phyloP scores from a whole-genome alignment of 2,797 vertebrate species.

The Phrynocephalus guinanensis region DNA sequence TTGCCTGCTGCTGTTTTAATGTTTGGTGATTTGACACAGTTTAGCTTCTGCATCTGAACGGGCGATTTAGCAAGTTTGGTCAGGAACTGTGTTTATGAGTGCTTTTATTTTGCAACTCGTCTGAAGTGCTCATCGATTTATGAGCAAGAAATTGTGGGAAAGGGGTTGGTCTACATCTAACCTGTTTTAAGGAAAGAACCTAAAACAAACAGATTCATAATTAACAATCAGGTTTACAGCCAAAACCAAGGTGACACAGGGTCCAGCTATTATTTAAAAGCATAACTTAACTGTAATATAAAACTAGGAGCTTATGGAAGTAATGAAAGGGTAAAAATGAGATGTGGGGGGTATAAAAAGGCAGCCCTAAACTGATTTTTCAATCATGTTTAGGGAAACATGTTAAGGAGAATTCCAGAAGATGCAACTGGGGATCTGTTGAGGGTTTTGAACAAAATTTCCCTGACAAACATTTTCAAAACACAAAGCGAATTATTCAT shows the following conservation, averaged over 20 bases:
- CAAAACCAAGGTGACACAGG: not conserved
- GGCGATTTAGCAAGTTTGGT: not conserved
- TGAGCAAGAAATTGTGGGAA: too few species aligned
- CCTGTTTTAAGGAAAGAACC: not conserved
- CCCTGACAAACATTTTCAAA: not conserved
- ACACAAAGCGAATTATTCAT: not conserved
- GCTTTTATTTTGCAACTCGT: too few species aligned
- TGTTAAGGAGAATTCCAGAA: not conserved
- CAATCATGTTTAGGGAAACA: not conserved
- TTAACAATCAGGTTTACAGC: not conserved
- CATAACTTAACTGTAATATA: not conserved
- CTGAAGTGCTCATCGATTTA: too few species aligned
- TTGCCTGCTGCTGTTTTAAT: not conserved
- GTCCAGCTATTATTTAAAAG: not conserved
- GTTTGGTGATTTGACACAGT: not conserved
- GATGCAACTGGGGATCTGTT: not conserved
- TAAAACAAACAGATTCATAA: too few species aligned
- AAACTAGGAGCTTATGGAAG: not conserved
- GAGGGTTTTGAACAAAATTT: not conserved
- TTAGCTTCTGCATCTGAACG: not conserved
- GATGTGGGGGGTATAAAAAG: too few species aligned
- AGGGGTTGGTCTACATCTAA: too few species aligned
- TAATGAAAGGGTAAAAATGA: too few species aligned
- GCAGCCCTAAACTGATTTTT: not conserved
- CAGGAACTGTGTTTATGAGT: not conserved